Evolutionary conservation across 1,140 invertebrate genomes (phyloP).

Genomic region (Drosophila navojoa): DNA sequence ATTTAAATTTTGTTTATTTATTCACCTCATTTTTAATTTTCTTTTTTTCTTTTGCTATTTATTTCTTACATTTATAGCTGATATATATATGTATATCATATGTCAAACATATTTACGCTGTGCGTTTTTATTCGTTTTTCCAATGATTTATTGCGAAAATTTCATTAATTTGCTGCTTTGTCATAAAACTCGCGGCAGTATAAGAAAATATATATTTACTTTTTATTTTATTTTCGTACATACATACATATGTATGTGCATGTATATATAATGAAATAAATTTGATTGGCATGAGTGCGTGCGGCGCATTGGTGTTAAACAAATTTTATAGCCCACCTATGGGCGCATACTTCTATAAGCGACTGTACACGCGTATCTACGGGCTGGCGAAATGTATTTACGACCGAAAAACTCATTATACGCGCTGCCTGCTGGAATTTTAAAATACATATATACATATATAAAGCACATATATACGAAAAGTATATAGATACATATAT

Average conservation of each 20-base stretch:
- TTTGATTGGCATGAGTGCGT: constrained; percentile 65
- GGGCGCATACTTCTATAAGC: constrained; percentile 10
- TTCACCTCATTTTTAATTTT: no score
- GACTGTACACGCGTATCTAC: constrained; percentile 4
- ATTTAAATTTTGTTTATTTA: constrained; percentile 15
- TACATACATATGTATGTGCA: not conserved
- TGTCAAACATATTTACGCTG: constrained; percentile 45
- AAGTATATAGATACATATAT: not conserved
- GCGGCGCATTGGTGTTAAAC: constrained; percentile 48
- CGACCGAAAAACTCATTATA: constrained; percentile 68
- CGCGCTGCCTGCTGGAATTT: constrained; percentile 55
- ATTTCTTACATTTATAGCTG: constrained; percentile 22
- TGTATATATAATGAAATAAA: constrained; percentile 61
- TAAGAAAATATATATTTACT: constrained; percentile 19
- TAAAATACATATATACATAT: constrained; percentile 60
- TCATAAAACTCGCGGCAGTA: constrained; percentile 61
- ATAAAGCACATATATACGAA: no score
- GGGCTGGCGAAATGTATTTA: constrained; percentile 54
- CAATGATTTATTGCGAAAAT: constrained; percentile 76
- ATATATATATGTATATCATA: constrained; percentile 19
- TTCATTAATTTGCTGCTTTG: constrained; percentile 79
- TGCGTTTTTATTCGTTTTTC: constrained; percentile 29
- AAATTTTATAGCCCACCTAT: constrained; percentile 57
- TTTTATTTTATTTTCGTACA: not conserved
- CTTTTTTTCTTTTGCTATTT: not conserved